These are phyloP conservation scores for Urophycis tenuis DNA, from an alignment of 2,797 vertebrate genomes.

Conservation along the genomic window DNA sequence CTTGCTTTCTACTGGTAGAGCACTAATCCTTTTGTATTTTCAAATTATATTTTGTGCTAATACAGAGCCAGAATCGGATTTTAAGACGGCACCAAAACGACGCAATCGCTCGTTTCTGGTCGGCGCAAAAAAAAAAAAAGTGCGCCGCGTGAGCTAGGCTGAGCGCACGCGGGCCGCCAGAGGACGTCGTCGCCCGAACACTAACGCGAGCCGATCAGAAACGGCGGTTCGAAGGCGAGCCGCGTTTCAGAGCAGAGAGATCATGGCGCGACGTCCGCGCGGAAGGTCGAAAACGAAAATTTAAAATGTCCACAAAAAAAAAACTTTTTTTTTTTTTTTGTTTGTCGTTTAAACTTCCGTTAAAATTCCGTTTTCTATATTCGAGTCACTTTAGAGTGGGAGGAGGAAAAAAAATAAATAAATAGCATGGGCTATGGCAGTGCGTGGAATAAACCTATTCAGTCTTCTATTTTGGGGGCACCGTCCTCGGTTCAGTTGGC, in stretches of 20 bases:
- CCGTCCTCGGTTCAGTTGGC: conserved; percentile 67
- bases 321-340: neutral
- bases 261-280: neutral
- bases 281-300: neutral
- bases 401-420: conserved; percentile 72
- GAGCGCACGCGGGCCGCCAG: neutral
- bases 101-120: neutral
- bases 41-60: neutral
- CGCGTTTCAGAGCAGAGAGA: neutral
- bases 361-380: neutral
- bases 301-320: neutral
- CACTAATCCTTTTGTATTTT: neutral
- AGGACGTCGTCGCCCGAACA: neutral
- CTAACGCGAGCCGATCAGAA: neutral
- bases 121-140: too few relatives aligned
- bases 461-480: conserved; percentile 69
- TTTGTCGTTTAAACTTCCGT: neutral
- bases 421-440: conserved; percentile 49
- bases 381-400: conserved; percentile 39
- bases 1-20: neutral
- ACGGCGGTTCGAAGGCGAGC: neutral
- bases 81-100: neutral
- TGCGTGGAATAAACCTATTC: conserved; percentile 46
- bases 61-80: neutral
- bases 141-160: too few relatives aligned